These are phyloP conservation scores for Callyntrura guangdongensis DNA, from an alignment of 2,888 invertebrate species.

Conservation along the genomic window DNA sequence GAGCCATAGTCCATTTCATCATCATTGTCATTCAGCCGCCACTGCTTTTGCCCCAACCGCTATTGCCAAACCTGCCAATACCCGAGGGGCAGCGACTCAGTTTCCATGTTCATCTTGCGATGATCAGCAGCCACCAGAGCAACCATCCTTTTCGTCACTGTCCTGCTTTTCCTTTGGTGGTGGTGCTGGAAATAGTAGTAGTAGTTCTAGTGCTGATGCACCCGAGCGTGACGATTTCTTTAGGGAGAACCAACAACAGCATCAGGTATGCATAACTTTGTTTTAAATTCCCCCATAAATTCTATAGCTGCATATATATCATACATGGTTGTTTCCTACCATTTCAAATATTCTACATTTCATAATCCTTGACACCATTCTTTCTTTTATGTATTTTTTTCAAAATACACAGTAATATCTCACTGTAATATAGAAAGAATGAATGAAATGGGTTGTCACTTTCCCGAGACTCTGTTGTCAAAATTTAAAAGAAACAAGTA, in stretches of 20 bases:
- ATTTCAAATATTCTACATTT: too few relatives aligned
- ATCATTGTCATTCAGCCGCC: conserved; percentile 2
- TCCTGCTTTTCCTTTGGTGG: conserved; percentile 23
- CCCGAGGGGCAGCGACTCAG: conserved; percentile 15
- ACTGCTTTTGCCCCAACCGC: not conserved
- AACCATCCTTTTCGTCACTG: conserved; percentile 16
- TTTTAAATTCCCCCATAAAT: not conserved
- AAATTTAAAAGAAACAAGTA: not conserved
- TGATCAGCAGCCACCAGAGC: not conserved
- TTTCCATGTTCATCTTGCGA: not conserved
- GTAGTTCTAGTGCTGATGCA: not conserved
- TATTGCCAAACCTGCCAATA: not conserved
- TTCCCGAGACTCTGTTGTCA: not conserved
- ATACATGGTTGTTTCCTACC: too few relatives aligned
- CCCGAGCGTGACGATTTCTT: not conserved
- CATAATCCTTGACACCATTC: too few relatives aligned
- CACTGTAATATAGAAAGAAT: too few relatives aligned
- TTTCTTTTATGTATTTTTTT: too few relatives aligned
- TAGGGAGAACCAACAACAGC: not conserved
- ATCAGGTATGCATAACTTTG: conserved; percentile 22
- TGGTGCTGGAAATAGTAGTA: not conserved
- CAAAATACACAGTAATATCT: too few relatives aligned
- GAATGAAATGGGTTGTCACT: not conserved
- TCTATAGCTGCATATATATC: too few relatives aligned
- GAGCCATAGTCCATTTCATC: conserved; percentile 48